Conservation (phyloP, 2,113 vertebrate species). For the Epinephelus cyanopodus region DNA sequence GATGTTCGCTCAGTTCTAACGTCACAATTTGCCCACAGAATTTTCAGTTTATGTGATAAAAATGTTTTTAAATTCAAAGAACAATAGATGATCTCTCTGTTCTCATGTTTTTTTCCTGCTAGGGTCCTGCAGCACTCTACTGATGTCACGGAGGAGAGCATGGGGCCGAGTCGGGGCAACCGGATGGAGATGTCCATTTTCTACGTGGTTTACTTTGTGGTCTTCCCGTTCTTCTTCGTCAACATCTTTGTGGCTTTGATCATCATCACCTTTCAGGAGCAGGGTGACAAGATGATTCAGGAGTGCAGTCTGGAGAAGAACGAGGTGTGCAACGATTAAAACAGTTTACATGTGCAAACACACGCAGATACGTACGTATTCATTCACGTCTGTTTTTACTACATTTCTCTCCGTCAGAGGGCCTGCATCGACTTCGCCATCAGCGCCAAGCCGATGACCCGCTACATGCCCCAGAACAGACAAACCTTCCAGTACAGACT, state of each 20-base stretch:
- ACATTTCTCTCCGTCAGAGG: conserved; percentile 84
- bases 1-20: not conserved
- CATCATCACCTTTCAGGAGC: conserved; percentile 99
- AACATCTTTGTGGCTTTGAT: conserved; percentile 99
- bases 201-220: conserved; percentile 98
- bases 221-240: conserved; percentile 99
- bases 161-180: conserved; percentile 96
- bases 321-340: conserved; percentile 84
- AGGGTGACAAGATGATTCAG: conserved; percentile 99
- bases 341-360: not conserved
- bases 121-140: conserved; percentile 98
- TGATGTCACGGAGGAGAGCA: conserved; percentile 96
- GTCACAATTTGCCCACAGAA: too few relatives aligned
- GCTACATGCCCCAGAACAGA: conserved; percentile 98
- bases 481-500: conserved; percentile 97
- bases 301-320: conserved; percentile 99
- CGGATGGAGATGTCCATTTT: conserved; percentile 99
- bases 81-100: not conserved
- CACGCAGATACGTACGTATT: not conserved
- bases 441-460: conserved; percentile 96
- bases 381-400: not conserved
- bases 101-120: not conserved
- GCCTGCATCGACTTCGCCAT: conserved; percentile 98
- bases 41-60: not conserved
- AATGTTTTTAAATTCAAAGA: not conserved